These are phyloP conservation scores for Cheilosia soror DNA, from an alignment of 2,888 invertebrate species.

Conservation along the genomic window DNA sequence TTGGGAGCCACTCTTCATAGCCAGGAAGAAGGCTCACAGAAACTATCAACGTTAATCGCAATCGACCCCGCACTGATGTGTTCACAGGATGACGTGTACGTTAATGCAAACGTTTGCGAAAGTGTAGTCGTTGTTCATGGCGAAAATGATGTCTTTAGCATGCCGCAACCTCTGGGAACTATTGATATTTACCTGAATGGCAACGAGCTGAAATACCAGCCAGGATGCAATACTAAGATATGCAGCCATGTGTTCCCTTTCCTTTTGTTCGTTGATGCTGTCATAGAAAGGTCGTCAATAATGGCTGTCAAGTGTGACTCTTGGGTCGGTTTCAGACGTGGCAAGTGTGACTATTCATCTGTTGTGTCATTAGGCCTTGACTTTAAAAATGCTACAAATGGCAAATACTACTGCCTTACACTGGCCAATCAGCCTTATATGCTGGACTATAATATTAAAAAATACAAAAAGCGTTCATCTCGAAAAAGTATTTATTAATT, in stretches of 20 bases:
- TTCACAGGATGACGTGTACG: constrained; percentile 78
- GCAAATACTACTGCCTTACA: constrained; percentile 41
- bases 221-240: constrained; percentile 79
- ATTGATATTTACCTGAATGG: constrained; percentile 82
- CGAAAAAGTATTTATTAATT: too few relatives aligned
- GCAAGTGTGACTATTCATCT: constrained; percentile 48
- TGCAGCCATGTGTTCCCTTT: constrained; percentile 82
- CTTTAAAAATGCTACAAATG: constrained; percentile 32
- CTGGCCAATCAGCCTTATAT: constrained; percentile 20
- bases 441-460: constrained; percentile 7
- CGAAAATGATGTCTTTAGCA: constrained; percentile 80
- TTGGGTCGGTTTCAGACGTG: constrained; percentile 40
- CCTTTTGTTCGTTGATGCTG: constrained; percentile 80
- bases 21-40: constrained; percentile 6
- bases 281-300: constrained; percentile 14
- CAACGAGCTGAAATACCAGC: constrained; percentile 80
- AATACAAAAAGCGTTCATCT: constrained; percentile 2
- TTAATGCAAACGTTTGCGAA: constrained; percentile 72
- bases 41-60: constrained; percentile 76
- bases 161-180: constrained; percentile 78
- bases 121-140: constrained; percentile 81
- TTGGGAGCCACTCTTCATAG: constrained; percentile 77
- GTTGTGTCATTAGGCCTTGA: constrained; percentile 37
- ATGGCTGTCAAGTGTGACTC: constrained; percentile 44
- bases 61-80: constrained; percentile 81